Conservation (phyloP, 2,797 vertebrate species). For the Rhinichthys osculus region DNA sequence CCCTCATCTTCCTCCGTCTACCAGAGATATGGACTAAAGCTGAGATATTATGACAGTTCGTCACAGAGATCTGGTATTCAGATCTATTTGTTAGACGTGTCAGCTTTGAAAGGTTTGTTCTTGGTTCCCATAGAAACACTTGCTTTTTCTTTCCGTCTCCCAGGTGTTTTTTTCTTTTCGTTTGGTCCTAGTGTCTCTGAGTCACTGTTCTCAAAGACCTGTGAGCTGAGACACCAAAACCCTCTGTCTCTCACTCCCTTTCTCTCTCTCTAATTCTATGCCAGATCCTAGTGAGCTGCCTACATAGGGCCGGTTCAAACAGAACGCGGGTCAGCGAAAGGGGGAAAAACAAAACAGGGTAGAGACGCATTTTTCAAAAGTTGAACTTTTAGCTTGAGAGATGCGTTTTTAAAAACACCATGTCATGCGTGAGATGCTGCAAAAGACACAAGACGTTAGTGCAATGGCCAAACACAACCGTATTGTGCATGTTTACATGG, state of each 20-base stretch:
- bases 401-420: neutral
- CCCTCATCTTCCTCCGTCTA: constrained; percentile 40
- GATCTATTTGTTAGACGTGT: constrained; percentile 63
- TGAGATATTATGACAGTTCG: constrained; percentile 55
- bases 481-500: neutral
- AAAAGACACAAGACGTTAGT: neutral
- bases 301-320: neutral
- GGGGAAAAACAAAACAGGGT: neutral
- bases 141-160: constrained; percentile 42
- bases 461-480: neutral
- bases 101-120: constrained; percentile 51
- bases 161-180: constrained; percentile 16
- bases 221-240: constrained; percentile 36
- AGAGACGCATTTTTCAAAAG: neutral
- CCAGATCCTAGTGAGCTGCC: neutral
- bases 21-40: constrained; percentile 31
- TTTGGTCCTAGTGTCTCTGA: constrained; percentile 45
- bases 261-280: neutral
- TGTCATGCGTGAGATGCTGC: neutral
- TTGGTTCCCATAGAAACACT: constrained; percentile 63
- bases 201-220: constrained; percentile 54
- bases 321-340: neutral
- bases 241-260: constrained; percentile 26
- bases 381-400: neutral
- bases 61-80: constrained; percentile 57